Base-by-base conservation (phyloP, 2,797 vertebrate species). In the Gorsachius magnificus region DNA sequence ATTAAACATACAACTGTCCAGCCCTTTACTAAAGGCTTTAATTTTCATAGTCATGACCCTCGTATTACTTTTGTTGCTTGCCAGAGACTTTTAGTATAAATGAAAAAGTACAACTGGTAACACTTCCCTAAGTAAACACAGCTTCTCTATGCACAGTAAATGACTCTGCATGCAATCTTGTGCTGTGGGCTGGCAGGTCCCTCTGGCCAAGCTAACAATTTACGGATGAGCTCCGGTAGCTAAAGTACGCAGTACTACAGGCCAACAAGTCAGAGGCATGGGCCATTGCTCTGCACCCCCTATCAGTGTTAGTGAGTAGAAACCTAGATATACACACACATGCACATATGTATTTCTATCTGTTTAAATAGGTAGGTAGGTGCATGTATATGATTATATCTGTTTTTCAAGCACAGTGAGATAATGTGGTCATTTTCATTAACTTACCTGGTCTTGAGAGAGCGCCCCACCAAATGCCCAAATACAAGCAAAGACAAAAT, bases 401-500 rank as follows among this genome's bases (percentile, higher is more conserved):
- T 45, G 25, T 19, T 83, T 87, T 79, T 63, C 38, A 65, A 63
- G 46, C 16, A 57, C 16, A n/a, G 20, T 31, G 43, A 64, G 51
- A 21, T 53, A 53, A n/a, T 18, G 19, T 41, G 14, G 38, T 35
- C 20, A 45, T 57, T 76, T 43, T 79, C 46, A 68, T 51, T 76
- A 77, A 43, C 51, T 22, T 97, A 99, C 98, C 98, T 99, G 98
- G 92, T 99, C 99, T 96, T 98, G 98, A 92, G 96, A 97, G 56
- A 98, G 95, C 8, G 96, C 97, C 15, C 98, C 99, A 83, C 98
- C 98, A 82, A 99, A 99, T 10, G 97, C 98, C 98, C 99, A 99
- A 87, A 99, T 98, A 94, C 98, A 99, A 66, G 98, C 98, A 85
- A 99, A 99, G 69, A 98, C 98, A 97, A 99, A 99, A 95, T 98